These are phyloP conservation scores for Aythya fuligula DNA, from an alignment of 2,797 vertebrate genomes.

Conservation along the genomic window DNA sequence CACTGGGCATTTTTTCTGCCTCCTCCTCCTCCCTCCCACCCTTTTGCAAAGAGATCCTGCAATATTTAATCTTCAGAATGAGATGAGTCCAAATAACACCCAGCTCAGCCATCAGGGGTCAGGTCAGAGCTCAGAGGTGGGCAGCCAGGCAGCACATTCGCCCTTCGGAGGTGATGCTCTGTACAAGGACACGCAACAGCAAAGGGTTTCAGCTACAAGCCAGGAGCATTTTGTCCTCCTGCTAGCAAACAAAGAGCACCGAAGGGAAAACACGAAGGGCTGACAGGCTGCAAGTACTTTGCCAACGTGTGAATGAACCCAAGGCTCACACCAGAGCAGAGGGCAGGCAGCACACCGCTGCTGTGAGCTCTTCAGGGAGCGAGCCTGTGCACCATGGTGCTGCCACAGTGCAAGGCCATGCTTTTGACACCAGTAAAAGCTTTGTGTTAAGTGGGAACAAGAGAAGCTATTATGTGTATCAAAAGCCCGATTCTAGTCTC, in stretches of 20 bases:
- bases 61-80: not conserved
- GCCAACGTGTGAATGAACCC: not conserved
- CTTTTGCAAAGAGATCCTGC: not conserved
- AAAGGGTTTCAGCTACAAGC: not conserved
- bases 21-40: not conserved
- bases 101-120: fast-evolving
- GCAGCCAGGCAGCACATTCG: fast-evolving
- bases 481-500: not conserved
- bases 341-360: fast-evolving
- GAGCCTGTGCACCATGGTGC: fast-evolving
- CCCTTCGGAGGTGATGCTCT: not conserved
- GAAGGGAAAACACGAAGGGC: not conserved
- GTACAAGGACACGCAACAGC: not conserved
- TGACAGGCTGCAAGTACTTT: not conserved
- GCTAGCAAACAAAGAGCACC: not conserved
- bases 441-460: not conserved
- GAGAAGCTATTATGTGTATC: not conserved
- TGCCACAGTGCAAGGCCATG: not conserved
- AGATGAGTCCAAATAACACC: not conserved
- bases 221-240: not conserved
- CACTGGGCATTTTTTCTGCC: not conserved
- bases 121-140: not conserved
- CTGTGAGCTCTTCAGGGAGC: not conserved
- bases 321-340: not conserved
- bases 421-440: not conserved